phyloP scores from a whole-genome alignment of 2,797 vertebrate genomes.

The Sparus aurata region DNA sequence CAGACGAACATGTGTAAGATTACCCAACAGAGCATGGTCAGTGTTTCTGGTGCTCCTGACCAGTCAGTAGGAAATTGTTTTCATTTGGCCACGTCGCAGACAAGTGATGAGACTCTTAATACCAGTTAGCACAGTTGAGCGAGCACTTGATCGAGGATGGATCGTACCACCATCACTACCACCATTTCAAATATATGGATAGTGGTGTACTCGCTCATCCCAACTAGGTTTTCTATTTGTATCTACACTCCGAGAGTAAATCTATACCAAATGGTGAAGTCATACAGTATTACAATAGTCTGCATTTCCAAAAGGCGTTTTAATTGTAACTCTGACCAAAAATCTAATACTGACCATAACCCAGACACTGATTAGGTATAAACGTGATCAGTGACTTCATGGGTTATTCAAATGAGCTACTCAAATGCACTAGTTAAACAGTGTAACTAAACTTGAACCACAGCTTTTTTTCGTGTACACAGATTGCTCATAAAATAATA shows the following conservation, averaged over 20 bases:
- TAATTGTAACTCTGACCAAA: neutral
- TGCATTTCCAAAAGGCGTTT: neutral
- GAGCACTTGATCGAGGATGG: no score
- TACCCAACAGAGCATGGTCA: neutral
- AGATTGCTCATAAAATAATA: neutral
- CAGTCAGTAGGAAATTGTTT: neutral
- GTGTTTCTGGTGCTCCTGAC: neutral
- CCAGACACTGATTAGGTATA: neutral
- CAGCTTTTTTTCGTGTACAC: neutral
- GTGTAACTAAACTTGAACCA: neutral
- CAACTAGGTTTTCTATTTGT: no score
- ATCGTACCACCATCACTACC: no score
- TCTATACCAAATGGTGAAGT: neutral
- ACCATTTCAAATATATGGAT: no score
- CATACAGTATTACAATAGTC: neutral
- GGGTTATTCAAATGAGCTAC: no score
- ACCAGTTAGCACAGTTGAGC: no score
- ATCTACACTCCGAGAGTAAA: no score
- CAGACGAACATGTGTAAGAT: constrained; percentile 3
- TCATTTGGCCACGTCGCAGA: neutral
- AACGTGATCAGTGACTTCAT: neutral
- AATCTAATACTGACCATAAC: no score
- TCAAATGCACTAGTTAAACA: neutral
- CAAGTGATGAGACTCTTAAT: neutral
- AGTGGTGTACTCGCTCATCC: no score